Evolutionary conservation across 2,797 vertebrate species (phyloP), one percentile per base, ranked within the genome.

Genomic region (Brachyrhaphis roseni): DNA sequence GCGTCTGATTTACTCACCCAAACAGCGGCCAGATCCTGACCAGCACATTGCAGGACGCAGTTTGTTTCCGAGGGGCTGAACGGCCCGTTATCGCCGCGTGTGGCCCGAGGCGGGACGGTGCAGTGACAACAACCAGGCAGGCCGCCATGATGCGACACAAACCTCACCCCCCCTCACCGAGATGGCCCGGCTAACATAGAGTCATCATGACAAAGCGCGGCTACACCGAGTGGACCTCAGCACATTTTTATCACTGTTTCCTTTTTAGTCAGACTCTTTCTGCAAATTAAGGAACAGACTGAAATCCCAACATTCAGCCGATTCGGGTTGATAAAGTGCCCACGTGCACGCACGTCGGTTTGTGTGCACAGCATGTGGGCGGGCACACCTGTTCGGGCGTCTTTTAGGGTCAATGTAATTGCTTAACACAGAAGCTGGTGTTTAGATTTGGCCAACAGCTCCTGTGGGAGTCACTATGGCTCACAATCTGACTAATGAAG

Each of bases 401-500:
- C 82, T 84, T 85, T 84, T 83, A 85, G 90, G 87, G 87, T 90
- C 85, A 93, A 82, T 88, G 82, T 90, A 88, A 91, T 90, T 90
- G 90, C 88, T 85, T 87, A 90, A 92, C 82, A 83, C 89, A 82
- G 86, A 90, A 75, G 74, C 81, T 77, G 84, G 82, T 80, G 78
- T 92, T 91, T 84, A 85, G 84, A 90, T 88, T 82, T 86, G 90
- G 89, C 89, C 90, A 92, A 93, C 82, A 80, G 87, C n/a, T 36
- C 93, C 90, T 88, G 80, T 84, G 93, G 92, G 93, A 94, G 90
- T 87, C 88, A 90, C 92, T 89, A 88, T 88, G 89, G 87, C 91
- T 94, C 89, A 90, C 92, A 91, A 89, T 91, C 89, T 90, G 91
- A 91, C 89, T 91, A 92, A 94, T 92, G 93, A 93, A 93, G 91